A percentile compares a stretch with the other conserved stretches of the same genome.
Evolutionary conservation across 2,113 vertebrate genomes (phyloP).

Genomic region (Podarcis raffonei): DNA sequence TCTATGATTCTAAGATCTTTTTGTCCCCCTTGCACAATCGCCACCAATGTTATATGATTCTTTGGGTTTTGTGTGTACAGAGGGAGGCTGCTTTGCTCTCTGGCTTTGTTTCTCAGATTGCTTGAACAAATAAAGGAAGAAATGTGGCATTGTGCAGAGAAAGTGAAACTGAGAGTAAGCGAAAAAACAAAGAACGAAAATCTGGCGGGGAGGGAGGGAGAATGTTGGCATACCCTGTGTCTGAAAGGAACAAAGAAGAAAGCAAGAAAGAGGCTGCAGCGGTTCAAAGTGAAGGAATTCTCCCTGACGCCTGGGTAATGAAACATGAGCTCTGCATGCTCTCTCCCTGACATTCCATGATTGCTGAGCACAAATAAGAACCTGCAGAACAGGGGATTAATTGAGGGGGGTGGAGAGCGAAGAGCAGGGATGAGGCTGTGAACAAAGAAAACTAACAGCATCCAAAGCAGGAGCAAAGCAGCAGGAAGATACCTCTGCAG

Average conservation of each 20-base stretch:
- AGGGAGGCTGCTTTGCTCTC: neutral
- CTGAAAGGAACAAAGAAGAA: neutral
- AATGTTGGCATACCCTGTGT: neutral
- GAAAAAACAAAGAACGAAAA: neutral
- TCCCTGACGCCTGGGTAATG: neutral
- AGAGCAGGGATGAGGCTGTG: neutral
- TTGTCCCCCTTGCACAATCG: neutral
- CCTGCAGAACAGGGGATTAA: neutral
- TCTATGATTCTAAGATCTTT: neutral
- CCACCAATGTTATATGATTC: neutral
- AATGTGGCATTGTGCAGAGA: neutral
- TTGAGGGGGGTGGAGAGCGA: neutral
- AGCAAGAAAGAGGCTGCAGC: neutral
- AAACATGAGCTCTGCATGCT: neutral
- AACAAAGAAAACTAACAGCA: neutral
- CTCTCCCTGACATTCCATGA: neutral
- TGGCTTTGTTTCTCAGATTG: neutral
- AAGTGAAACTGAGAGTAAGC: neutral
- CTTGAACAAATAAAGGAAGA: constrained; percentile 10
- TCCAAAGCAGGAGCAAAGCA: neutral
- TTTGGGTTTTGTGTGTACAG: neutral
- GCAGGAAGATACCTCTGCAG: neutral
- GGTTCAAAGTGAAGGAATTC: constrained; percentile 4
- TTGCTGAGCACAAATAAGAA: neutral
- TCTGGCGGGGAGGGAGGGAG: neutral